Conservation (phyloP, 2,888 invertebrate genomes). For the Ferrisia virgata region DNA sequence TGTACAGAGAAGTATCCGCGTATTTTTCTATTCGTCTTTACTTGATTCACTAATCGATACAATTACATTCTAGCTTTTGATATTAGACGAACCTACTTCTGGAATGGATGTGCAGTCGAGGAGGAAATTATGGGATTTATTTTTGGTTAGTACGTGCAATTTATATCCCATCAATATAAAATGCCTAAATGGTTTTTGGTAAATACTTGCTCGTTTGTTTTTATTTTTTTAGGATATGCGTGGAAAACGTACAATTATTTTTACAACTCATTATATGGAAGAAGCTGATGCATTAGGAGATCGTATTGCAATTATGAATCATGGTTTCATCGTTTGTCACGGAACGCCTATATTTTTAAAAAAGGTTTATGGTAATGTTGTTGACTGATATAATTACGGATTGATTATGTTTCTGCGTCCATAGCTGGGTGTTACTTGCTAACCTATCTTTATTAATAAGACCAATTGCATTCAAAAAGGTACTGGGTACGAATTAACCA, state of each 20-base stretch:
- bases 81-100: not conserved
- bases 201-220: slow-evolving; percentile 31
- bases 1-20: too few relatives aligned
- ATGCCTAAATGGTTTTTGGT: not conserved
- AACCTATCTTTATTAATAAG: not conserved
- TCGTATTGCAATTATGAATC: slow-evolving; percentile 80
- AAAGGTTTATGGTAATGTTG: slow-evolving; percentile 58
- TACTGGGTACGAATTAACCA: slow-evolving; percentile 67
- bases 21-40: too few relatives aligned
- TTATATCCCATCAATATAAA: not conserved
- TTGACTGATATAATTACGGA: not conserved
- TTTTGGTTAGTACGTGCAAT: not conserved
- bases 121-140: not conserved
- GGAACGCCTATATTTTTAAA: slow-evolving; percentile 84
- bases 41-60: not conserved
- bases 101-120: not conserved
- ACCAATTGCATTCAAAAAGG: slow-evolving; percentile 58
- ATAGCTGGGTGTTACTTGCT: slow-evolving; percentile 53
- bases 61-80: not conserved
- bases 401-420: slow-evolving; percentile 62
- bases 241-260: slow-evolving; percentile 72
- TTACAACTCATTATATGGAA: slow-evolving; percentile 94
- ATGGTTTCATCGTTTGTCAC: slow-evolving; percentile 69
- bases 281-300: slow-evolving; percentile 91
- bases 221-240: slow-evolving; percentile 43